A percentile compares a stretch with the other conserved stretches of the same genome.
Evolutionary conservation across 2,797 vertebrate genomes (phyloP).

Genomic region (Catamblyrhynchus diadema): DNA sequence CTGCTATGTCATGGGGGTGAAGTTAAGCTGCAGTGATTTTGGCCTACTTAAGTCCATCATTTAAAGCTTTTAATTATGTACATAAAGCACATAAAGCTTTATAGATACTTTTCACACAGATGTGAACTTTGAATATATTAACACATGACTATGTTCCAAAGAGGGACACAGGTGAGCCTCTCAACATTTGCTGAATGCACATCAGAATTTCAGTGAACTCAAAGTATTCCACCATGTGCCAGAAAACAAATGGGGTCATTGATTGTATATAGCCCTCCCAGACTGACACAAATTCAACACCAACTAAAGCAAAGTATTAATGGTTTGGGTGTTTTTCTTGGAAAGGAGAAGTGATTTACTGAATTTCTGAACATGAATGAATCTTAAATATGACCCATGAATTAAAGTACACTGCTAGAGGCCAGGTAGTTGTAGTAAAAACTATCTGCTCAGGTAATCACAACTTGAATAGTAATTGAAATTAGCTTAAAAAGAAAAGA

Average conservation of each 20-base stretch:
- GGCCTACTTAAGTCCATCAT: neutral
- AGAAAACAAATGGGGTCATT: neutral
- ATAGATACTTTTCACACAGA: neutral
- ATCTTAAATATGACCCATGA: neutral
- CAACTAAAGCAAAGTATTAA: neutral
- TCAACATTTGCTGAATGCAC: neutral
- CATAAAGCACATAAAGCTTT: neutral
- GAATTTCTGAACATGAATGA: neutral
- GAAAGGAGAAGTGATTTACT: neutral
- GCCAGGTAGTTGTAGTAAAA: neutral
- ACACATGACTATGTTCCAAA: neutral
- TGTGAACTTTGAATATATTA: neutral
- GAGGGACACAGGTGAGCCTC: neutral
- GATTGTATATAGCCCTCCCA: neutral
- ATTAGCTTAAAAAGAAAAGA: neutral
- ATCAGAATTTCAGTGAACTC: neutral
- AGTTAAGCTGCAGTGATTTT: neutral
- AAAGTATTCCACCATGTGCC: neutral
- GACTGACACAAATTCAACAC: neutral
- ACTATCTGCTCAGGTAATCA: neutral
- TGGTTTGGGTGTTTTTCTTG: neutral
- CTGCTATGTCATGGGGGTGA: accelerated
- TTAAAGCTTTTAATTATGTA: neutral
- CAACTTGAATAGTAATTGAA: neutral
- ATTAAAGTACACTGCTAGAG: neutral